phyloP scores from a whole-genome alignment of 1,140 invertebrate species.

The Solen grandis region DNA sequence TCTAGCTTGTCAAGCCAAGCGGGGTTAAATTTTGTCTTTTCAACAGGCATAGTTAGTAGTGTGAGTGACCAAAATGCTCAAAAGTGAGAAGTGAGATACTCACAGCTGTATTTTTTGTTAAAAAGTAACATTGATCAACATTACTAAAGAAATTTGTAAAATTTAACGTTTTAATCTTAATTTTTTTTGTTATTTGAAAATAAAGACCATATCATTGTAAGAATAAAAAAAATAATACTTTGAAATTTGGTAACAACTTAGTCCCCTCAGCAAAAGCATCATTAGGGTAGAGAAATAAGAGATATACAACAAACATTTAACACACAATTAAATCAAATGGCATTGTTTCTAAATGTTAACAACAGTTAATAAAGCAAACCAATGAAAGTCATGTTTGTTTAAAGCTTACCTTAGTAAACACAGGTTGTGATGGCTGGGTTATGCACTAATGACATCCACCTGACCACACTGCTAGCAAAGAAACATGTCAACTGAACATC shows the following conservation, averaged over 20 bases:
- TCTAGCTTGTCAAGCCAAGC: background rate
- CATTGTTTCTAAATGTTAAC: background rate
- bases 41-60: background rate
- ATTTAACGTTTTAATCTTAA: background rate
- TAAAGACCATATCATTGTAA: background rate
- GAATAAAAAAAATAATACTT: background rate
- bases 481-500: too few species aligned
- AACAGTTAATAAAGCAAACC: background rate
- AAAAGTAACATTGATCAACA: background rate
- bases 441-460: background rate
- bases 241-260: background rate
- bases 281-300: background rate
- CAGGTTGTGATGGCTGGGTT: background rate
- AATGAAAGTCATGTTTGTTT: background rate
- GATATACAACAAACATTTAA: background rate
- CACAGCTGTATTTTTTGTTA: background rate
- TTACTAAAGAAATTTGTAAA: background rate
- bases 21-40: background rate
- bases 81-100: too few species aligned
- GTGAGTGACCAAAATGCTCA: background rate
- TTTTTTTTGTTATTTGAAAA: background rate
- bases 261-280: background rate
- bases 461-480: background rate
- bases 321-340: background rate
- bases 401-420: background rate